phyloP scores from a whole-genome alignment of 92 coral and sea anemone genomes.

The Parazoanthus darwini region DNA sequence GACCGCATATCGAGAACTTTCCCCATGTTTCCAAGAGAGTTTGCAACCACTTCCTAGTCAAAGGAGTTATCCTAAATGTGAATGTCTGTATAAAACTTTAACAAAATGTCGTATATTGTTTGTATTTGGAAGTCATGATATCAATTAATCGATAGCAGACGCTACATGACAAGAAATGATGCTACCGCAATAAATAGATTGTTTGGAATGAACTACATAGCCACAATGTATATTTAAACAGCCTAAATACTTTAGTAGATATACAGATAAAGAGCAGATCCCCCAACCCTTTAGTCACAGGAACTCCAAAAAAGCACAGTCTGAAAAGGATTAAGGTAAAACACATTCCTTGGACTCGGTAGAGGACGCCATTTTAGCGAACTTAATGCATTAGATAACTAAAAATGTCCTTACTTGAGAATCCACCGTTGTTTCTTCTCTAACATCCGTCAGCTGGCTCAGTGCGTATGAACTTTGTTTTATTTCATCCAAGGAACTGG shows the following conservation, averaged over 20 bases:
- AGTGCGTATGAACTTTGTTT: conserved; percentile 52
- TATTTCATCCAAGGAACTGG: conserved; percentile 49
- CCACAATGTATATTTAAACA: no score
- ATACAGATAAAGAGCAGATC: no score
- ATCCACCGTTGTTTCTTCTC: not conserved
- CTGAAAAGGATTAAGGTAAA: not conserved
- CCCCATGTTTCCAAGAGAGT: conserved; percentile 28
- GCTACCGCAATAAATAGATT: no score
- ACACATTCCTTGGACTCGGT: not conserved
- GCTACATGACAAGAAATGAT: no score
- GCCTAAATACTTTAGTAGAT: no score
- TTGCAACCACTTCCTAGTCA: conserved; percentile 29
- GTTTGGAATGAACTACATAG: no score
- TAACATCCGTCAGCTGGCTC: conserved; percentile 56
- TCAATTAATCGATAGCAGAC: no score
- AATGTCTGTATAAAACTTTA: not conserved
- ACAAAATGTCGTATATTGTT: not conserved
- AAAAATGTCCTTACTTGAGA: not conserved
- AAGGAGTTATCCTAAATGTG: not conserved
- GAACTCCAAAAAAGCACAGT: not conserved
- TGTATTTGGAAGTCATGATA: no score
- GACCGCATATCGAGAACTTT: conserved; percentile 26
- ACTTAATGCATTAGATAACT: not conserved
- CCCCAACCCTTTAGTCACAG: no score
- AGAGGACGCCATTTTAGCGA: no score